Evolutionary conservation across 2,888 invertebrate genomes (phyloP), one percentile per base, ranked within the genome.

Genomic region (Rhaphigaster nebulosa): DNA sequence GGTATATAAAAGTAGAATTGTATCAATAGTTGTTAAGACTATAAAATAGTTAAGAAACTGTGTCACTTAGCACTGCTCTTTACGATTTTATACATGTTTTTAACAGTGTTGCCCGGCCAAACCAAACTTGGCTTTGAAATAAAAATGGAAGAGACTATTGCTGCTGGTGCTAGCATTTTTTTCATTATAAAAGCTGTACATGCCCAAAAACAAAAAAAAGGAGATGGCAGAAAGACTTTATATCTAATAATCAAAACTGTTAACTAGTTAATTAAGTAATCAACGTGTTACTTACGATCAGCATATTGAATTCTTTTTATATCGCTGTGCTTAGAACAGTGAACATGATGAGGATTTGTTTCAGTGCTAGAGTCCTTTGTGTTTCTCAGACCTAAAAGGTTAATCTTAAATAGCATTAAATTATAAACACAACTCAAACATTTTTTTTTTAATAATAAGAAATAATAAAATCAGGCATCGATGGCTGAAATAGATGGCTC

Each of bases 301-400:
- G 91, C 54, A 90, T 91, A 91, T 5, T 92, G 80, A n/a, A 92
- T 88, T 88, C 92, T 65, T 91, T 92, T 92, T 70, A 90, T 88
- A 54, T 91, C 91, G 87, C 89, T 91, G 65, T 92, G 92, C 80
- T 92, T 92, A 88, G 91, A 92, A 89, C 91, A 92, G 23, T 92
- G 90, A 91, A 92, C 91, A 54, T 91, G 91, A 88, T 90, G 87
- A 76, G 70, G 76, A 41, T 88, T 70, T 50, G 89, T 76, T 87
- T 90, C 91, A 89, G 87, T 90, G 13, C 87, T 87, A 15, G 88
- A 60, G 38, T 90, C 90, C 50, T 90, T 90, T 76, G 45, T 76
- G 26, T 65, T 80, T 13, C 90, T 60, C 50, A 60, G 5, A 70
- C n/a, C 89, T 89, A 20, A 23, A 89, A 70, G 54, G n/a, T 38